Base-by-base conservation (phyloP, 2,797 vertebrate species). In the Poecilia velifera region DNA sequence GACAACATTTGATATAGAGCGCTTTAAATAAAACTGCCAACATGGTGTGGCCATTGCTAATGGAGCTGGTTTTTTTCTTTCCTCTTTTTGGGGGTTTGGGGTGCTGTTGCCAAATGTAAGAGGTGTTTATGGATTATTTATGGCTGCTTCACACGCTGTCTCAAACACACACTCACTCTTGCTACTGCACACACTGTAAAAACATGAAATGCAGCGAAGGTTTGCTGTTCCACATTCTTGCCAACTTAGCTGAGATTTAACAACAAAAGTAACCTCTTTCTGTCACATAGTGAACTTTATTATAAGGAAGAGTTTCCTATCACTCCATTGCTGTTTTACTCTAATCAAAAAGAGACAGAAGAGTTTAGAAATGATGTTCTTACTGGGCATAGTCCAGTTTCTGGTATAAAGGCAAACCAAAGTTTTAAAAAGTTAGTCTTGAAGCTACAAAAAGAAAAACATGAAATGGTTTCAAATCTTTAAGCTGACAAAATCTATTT, bases 1-100 rank as follows among this genome's bases (percentile, higher is more conserved):
- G 83, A 79, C 74, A 36, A 71, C 84, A 76, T 83, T 90, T 85
- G 84, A 90, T 79, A 84, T 76, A 87, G 84, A 51, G 57, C 82
- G 84, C 73, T 79, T 87, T 89, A 86, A 88, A 91, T 92, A 91
- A 91, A 91, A 88, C 77, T 87, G 88, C 88, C 86, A 80, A 47
- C 72, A 73, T 43, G 77, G 81, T 81, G 45, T 7, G 74, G 88
- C 25, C 39, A n/a, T 84, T 86, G 80, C 87, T 91, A 89, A 91
- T 82, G 39, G 74, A 86, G 84, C 79, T 79, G 77, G 1, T 89
- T 89, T 86, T 89, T 79, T 10, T 68, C 2, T 62, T 16, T 7
- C 7, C 28, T 76, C 43, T 66, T 76, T 49, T 75, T 18, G 4
- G 78, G 76, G 14, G 14, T 46, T 72, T 72, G 13, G 13, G 68